Conservation (phyloP, 2,888 invertebrate species). For the Desoria tigrina region DNA sequence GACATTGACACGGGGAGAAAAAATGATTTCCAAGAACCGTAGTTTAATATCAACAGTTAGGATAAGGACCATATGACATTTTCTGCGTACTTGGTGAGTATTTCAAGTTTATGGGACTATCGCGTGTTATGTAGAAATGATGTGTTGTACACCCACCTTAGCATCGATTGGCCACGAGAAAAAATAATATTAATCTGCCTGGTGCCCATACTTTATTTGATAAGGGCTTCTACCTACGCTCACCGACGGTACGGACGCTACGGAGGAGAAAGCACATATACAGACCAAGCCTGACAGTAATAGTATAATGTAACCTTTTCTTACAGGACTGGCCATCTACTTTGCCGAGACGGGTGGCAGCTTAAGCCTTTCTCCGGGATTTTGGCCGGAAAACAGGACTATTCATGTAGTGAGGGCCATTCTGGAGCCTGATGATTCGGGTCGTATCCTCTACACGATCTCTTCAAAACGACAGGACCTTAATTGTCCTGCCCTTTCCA, state of each 20-base stretch:
- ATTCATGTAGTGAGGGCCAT: slow-evolving; percentile 33
- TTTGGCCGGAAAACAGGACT: slow-evolving; percentile 17
- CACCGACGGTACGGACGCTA: too few relatives aligned
- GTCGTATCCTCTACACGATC: slow-evolving; percentile 22
- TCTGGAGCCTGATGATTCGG: slow-evolving; percentile 32
- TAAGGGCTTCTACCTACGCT: too few relatives aligned
- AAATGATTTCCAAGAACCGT: too few relatives aligned
- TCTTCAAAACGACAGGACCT: neutral
- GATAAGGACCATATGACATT: slow-evolving; percentile 21
- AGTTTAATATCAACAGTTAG: slow-evolving; percentile 17
- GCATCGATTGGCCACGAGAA: slow-evolving; percentile 15
- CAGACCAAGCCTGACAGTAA: neutral
- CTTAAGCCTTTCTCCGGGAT: slow-evolving; percentile 8
- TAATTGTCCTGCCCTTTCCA: slow-evolving; percentile 19
- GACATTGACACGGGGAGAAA: too few relatives aligned
- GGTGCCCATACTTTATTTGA: neutral
- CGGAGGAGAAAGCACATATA: too few relatives aligned
- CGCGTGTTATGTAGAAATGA: slow-evolving; percentile 18
- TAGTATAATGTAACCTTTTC: neutral
- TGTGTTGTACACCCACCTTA: slow-evolving; percentile 8
- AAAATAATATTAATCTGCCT: slow-evolving; percentile 9
- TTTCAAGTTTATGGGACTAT: slow-evolving; percentile 20
- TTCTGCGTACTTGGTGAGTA: slow-evolving; percentile 1
- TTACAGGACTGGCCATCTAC: slow-evolving; percentile 18
- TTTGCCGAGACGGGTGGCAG: neutral